Evolutionary conservation across 2,113 vertebrate genomes (phyloP).

Genomic region (cattle (Bos taurus)): DNA sequence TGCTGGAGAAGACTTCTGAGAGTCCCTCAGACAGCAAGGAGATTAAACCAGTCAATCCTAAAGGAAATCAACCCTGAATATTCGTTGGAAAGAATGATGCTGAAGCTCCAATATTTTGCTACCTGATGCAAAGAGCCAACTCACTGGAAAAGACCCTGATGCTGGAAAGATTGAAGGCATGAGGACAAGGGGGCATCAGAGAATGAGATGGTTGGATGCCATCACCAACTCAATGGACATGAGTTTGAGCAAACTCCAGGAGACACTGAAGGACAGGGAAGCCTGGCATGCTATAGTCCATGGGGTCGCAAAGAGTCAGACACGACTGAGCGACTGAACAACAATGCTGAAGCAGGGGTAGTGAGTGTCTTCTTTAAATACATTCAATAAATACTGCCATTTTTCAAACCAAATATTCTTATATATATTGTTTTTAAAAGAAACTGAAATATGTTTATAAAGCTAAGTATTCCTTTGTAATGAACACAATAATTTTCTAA

Average conservation of each 20-base stretch:
- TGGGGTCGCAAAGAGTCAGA: neutral
- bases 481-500: neutral
- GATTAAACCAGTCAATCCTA: neutral
- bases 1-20: neutral
- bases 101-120: neutral
- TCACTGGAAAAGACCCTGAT: neutral
- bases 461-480: neutral
- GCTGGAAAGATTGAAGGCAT: neutral
- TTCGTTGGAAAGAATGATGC: neutral
- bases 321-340: neutral
- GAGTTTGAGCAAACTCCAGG: neutral
- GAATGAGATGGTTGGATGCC: neutral
- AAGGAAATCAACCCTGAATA: neutral
- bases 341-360: neutral
- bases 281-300: neutral
- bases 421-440: neutral
- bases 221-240: neutral
- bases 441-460: conserved; percentile 11
- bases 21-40: neutral
- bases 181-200: neutral
- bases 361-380: neutral
- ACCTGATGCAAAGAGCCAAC: neutral
- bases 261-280: neutral
- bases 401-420: neutral
- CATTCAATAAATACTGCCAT: neutral